Conservation (phyloP, 2,888 invertebrate genomes). For the Phortica okadai region DNA sequence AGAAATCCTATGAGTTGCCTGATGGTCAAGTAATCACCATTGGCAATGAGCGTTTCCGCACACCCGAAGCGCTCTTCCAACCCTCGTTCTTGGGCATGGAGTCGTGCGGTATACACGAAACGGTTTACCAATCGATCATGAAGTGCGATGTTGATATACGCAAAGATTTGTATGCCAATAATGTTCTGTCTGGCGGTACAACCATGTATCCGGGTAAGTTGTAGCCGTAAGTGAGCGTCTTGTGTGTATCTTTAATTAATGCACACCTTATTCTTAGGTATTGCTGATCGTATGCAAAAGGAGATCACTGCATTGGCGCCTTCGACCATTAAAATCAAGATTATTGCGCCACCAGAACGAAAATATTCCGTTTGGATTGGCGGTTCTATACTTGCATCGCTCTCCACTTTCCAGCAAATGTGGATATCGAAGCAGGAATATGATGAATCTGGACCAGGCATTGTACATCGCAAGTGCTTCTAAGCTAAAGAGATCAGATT, state of each 20-base stretch:
- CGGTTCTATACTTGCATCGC: constrained; percentile 89
- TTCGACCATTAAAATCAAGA: constrained; percentile 94
- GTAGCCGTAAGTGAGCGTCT: not conserved
- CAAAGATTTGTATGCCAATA: constrained; percentile 93
- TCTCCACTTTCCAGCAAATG: constrained; percentile 92
- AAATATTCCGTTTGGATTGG: constrained; percentile 92
- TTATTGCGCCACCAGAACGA: constrained; percentile 91
- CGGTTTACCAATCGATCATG: constrained; percentile 96
- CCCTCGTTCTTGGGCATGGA: constrained; percentile 89
- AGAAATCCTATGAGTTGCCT: constrained; percentile 95
- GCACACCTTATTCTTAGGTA: constrained; percentile 73
- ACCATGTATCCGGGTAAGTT: constrained; percentile 86
- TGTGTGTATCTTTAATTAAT: constrained; percentile 18
- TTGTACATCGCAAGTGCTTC: constrained; percentile 98
- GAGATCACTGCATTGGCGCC: constrained; percentile 91
- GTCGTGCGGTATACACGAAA: constrained; percentile 93
- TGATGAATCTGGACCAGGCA: constrained; percentile 78
- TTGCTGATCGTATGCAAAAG: constrained; percentile 91
- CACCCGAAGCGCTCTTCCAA: constrained; percentile 94
- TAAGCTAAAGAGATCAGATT: constrained; percentile 77
- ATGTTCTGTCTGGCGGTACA: constrained; percentile 90
- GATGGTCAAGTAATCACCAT: constrained; percentile 94
- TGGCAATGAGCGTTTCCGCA: constrained; percentile 94
- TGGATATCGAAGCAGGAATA: constrained; percentile 93
- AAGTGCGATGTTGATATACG: constrained; percentile 96